Percentiles rank a stretch among this genome's conserved stretches.
Conservation (phyloP, 1,140 invertebrate genomes). For the Drosophila triauraria region DNA sequence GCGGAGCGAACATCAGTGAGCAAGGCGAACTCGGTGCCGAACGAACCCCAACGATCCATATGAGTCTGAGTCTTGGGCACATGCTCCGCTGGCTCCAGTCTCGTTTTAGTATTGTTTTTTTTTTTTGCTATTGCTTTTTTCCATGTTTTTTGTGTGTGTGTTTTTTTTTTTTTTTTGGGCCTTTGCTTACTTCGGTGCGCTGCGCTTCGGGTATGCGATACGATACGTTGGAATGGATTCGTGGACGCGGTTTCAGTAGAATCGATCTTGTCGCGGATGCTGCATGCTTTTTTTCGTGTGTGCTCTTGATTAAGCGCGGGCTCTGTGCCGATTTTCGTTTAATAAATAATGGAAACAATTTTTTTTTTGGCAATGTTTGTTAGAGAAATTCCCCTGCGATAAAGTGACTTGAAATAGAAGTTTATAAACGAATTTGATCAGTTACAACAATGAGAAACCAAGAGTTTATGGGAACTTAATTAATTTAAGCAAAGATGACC, state of each 20-base stretch:
- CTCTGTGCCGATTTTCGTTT: not conserved
- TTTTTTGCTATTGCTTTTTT: conserved; percentile 38
- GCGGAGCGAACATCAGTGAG: conserved; percentile 24
- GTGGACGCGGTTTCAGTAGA: conserved; percentile 72
- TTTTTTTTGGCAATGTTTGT: conserved; percentile 1
- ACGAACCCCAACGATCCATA: conserved; percentile 33
- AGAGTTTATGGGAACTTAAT: too few relatives aligned
- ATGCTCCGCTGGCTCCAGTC: conserved; percentile 35
- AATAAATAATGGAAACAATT: not conserved
- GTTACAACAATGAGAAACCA: too few relatives aligned
- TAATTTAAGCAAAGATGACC: conserved; percentile 44
- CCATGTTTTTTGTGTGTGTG: conserved; percentile 1
- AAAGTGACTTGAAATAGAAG: not conserved
- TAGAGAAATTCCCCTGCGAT: not conserved
- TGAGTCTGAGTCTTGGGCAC: conserved; percentile 54
- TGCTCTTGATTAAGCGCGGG: conserved; percentile 24
- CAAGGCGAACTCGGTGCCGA: conserved; percentile 1
- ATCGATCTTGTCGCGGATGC: conserved; percentile 82
- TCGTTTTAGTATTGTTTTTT: conserved; percentile 39
- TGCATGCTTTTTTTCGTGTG: conserved; percentile 55
- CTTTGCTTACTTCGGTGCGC: conserved; percentile 33
- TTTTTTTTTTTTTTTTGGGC: conserved; percentile 15
- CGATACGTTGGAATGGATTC: conserved; percentile 30
- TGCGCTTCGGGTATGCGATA: conserved; percentile 39
- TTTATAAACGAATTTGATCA: too few relatives aligned